Conservation (phyloP, 2,888 invertebrate species). For the Pseudococcus longispinus region DNA sequence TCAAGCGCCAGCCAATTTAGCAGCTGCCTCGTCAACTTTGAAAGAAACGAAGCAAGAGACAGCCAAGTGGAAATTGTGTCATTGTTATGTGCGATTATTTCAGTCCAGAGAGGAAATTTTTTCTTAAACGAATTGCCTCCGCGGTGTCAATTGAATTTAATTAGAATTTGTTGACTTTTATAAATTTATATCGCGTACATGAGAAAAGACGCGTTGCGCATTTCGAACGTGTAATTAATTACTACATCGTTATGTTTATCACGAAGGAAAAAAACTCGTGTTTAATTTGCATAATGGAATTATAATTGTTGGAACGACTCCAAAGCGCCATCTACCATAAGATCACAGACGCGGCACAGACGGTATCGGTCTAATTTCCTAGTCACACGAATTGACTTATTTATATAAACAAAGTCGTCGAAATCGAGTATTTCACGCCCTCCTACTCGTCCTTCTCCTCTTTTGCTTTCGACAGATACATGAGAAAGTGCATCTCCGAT, state of each 20-base stretch:
- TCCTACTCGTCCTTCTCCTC: not conserved
- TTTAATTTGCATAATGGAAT: conserved; percentile 45
- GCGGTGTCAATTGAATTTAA: conserved; percentile 41
- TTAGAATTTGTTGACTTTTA: conserved; percentile 18
- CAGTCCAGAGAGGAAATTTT: not conserved
- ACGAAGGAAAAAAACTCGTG: conserved; percentile 29
- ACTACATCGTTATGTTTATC: not conserved
- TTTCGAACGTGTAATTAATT: conserved; percentile 39
- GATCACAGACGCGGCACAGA: not conserved
- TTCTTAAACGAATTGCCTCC: not conserved
- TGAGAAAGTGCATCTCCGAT: not conserved
- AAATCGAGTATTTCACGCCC: not conserved
- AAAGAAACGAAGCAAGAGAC: not conserved
- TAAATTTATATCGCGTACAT: conserved; percentile 10
- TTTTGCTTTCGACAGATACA: not conserved
- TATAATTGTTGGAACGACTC: conserved; percentile 42
- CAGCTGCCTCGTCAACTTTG: not conserved
- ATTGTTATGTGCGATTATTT: conserved; percentile 21
- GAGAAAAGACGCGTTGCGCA: not conserved
- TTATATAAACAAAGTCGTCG: conserved; percentile 2
- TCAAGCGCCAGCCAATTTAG: conserved; percentile 19
- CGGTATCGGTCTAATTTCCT: not conserved
- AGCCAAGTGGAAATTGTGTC: not conserved
- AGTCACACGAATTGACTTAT: not conserved
- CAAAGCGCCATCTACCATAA: conserved; percentile 14